These are phyloP conservation scores for Pandion haliaetus DNA, from an alignment of 2,113 vertebrate genomes.

Conservation along the genomic window DNA sequence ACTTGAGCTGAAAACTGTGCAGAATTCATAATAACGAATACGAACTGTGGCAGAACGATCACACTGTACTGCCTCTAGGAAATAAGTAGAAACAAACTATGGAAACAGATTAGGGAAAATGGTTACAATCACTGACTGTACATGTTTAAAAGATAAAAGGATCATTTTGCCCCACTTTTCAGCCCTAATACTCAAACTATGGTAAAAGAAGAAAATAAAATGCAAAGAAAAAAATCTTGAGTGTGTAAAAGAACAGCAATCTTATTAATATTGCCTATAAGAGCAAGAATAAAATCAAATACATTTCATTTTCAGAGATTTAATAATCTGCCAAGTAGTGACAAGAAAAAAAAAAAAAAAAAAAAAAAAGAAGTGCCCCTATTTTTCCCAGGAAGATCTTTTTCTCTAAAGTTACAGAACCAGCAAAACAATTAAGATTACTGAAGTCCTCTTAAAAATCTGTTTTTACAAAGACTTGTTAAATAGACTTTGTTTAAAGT, in stretches of 20 bases:
- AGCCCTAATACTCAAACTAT: background rate
- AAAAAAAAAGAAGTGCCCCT: background rate
- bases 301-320: background rate
- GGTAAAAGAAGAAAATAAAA: conserved; percentile 38
- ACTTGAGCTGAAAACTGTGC: conserved; percentile 1
- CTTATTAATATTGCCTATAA: background rate
- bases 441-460: background rate
- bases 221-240: background rate
- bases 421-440: background rate
- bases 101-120: conserved; percentile 43
- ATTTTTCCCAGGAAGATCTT: background rate
- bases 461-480: background rate
- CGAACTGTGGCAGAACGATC: conserved; percentile 18
- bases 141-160: conserved; percentile 51
- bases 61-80: conserved; percentile 23
- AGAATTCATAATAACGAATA: conserved; percentile 42
- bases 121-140: conserved; percentile 17
- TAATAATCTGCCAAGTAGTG: background rate
- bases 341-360: background rate
- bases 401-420: background rate
- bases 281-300: conserved; percentile 17
- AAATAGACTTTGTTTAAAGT: background rate
- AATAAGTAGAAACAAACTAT: conserved; percentile 53
- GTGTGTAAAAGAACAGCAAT: background rate
- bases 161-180: conserved; percentile 46